Evolutionary conservation across 2,113 vertebrate species (phyloP), one percentile per base, ranked within the genome.

Genomic region (Channa maculata): DNA sequence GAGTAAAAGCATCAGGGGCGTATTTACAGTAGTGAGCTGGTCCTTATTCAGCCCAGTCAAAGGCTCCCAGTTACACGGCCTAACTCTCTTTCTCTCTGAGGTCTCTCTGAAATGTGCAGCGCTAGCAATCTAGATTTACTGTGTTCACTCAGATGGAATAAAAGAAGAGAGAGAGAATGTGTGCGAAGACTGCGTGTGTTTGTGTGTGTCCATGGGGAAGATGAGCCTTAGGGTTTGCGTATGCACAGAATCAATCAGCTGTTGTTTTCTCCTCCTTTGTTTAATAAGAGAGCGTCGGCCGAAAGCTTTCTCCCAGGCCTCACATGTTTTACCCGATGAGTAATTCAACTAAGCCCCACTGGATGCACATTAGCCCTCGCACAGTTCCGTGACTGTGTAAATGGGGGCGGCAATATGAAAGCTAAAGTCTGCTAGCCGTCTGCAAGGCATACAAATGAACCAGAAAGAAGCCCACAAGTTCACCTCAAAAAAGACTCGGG

Each of bases 51-150:
- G 66, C 65, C 45, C 6, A 53, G 74, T 44, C 87, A 70, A 41
- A 80, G 79, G 70, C 80, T 71, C 67, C 74, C 70, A 48, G 79
- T 80, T 60, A 81, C 74, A 82, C 73, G 61, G 63, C 70, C 71
- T 73, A 60, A 85, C 79, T 83, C 75, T 66, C 72, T 77, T 65
- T 75, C 70, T 65, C 82, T 72, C 65, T 4, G 65, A 75, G 75
- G 65, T 75, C 46, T 24, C 24, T 24, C 24, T 24, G 53, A 79
- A 67, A 87, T 88, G 88, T 92, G 92, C 92, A 69, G 88, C 14
- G 90, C 82, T 63, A 74, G 91, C 92, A 90, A 86, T 92, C 90
- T 83, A 93, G 91, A 92, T 93, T 93, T 91, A 93, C 89, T 82
- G 91, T 88, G 91, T 90, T 93, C 89, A 87, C 82, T 89, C 86